phyloP scores from a whole-genome alignment of 2,113 vertebrate genomes.

The Notarius quadriscutis region DNA sequence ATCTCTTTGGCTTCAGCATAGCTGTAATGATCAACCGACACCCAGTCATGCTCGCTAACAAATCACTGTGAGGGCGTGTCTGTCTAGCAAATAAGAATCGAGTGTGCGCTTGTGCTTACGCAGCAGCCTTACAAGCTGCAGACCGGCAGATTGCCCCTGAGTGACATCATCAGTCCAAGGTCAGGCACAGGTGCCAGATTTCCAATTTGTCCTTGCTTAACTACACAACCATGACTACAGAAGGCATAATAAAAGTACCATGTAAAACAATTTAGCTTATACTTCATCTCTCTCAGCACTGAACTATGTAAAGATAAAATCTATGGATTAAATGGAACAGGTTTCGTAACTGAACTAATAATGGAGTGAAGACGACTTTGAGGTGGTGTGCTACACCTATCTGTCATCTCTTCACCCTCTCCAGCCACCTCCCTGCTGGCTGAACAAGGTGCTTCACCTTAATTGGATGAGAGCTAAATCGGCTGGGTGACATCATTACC shows the following conservation, averaged over 20 bases:
- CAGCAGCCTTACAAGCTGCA: constrained; percentile 55
- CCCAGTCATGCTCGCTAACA: not conserved
- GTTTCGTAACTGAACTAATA: not conserved
- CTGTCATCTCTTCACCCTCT: not conserved
- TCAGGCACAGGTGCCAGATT: constrained; percentile 48
- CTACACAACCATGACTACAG: not conserved
- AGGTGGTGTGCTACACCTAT: not conserved
- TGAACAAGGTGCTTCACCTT: constrained; percentile 57
- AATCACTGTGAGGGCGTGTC: constrained; percentile 11
- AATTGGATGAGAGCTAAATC: constrained; percentile 71
- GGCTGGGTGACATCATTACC: constrained; percentile 58
- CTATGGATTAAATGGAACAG: not conserved
- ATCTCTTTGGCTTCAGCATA: not conserved
- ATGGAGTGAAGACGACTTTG: not conserved
- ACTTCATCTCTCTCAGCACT: not conserved
- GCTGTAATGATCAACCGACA: not conserved
- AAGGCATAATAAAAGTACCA: not conserved
- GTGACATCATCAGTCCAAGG: constrained; percentile 62
- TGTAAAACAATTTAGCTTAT: not conserved
- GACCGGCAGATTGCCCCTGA: constrained; percentile 54
- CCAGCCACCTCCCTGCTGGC: not conserved
- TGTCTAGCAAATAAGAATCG: constrained; percentile 14
- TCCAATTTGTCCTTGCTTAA: constrained; percentile 4
- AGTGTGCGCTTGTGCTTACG: constrained; percentile 50
- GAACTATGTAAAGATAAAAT: not conserved